Evolutionary conservation across 2,113 vertebrate genomes (phyloP), one percentile per base, ranked within the genome.

Genomic region (Ictalurus furcatus): DNA sequence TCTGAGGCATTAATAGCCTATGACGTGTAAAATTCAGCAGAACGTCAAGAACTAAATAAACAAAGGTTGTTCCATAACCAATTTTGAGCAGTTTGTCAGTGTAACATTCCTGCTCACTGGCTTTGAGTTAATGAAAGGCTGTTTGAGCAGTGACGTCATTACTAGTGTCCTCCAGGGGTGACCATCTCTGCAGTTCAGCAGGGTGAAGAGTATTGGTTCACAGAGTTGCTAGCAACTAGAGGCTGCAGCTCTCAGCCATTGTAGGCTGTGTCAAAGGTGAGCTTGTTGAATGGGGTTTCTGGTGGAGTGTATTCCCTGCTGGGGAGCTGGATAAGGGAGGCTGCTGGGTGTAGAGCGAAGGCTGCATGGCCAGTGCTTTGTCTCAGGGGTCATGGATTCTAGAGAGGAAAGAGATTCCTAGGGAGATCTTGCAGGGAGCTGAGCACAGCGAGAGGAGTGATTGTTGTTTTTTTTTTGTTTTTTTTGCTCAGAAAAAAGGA

Each of bases 241-340:
- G 69, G 67, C 73, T 83, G 9, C 56, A 34, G 67, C 67, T 88
- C 59, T 48, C 48, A 85, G 87, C 79, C 12, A 76, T 88, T 87
- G 61, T 86, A 83, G 85, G 88, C 82, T 30, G 89, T 94, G 93
- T 95, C 94, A 95, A 94, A 94, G 95, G 95, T 95, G 94, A 95
- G 89, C 3, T 23, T 1, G 7, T 74, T 95, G 93, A 94, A 95
- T 94, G 87, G 92, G 89, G 92, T 61, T 44, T 44, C n/a, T 3
- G 74, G 34, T 59, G 23, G 82, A 21, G 73, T 67, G 78, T 79
- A 40, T 58, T 61, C 73, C 58, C 56, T 61, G 56, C 21, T 78
- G 56, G 14, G 71, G 56, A 61, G 56, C 54, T 61, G 71, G 25
- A 87, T 44, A 78, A 78, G 54, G 56, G 34, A 71, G 44, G 84